These are phyloP conservation scores for Sebastes oblongus DNA, from an alignment of 2,797 vertebrate genomes.

Conservation along the genomic window DNA sequence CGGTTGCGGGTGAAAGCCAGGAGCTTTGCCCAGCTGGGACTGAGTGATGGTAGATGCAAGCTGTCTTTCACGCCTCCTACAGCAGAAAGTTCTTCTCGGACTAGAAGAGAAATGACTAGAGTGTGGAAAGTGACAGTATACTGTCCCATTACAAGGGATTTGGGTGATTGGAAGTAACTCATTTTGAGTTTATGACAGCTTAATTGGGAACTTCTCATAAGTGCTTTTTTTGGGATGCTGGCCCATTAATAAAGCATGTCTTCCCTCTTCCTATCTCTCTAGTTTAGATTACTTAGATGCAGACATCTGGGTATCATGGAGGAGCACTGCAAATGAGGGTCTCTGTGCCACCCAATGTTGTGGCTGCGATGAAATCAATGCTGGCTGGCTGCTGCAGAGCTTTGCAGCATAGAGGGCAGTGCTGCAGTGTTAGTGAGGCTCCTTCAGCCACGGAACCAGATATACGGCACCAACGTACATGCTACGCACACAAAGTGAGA, in stretches of 20 bases:
- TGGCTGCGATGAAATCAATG: constrained; percentile 64
- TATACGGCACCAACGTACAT: constrained; percentile 20
- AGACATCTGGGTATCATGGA: constrained; percentile 22
- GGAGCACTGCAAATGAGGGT: constrained; percentile 40
- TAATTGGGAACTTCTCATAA: constrained; percentile 31
- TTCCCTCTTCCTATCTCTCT: not conserved
- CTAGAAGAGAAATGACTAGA: constrained; percentile 14
- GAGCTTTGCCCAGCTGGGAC: constrained; percentile 77
- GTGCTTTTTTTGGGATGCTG: constrained; percentile 17
- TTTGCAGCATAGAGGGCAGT: constrained; percentile 59
- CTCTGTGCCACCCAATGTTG: constrained; percentile 34
- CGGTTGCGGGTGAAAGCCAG: constrained; percentile 66
- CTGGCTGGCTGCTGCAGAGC: constrained; percentile 58
- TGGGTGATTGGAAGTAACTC: constrained; percentile 23
- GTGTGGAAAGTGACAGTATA: not conserved
- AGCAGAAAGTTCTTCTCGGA: constrained; percentile 31
- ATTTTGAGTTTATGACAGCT: constrained; percentile 35
- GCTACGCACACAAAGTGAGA: not conserved
- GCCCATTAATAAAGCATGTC: constrained; percentile 46
- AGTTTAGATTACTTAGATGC: constrained; percentile 42
- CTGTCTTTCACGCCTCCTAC: constrained; percentile 59
- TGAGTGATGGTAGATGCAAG: constrained; percentile 49
- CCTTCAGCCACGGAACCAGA: constrained; percentile 32
- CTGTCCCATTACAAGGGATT: constrained; percentile 17
- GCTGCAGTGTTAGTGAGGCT: constrained; percentile 50